Evolutionary conservation across 2,797 vertebrate genomes (phyloP).

Genomic region (Parotocinclus haroldoi): DNA sequence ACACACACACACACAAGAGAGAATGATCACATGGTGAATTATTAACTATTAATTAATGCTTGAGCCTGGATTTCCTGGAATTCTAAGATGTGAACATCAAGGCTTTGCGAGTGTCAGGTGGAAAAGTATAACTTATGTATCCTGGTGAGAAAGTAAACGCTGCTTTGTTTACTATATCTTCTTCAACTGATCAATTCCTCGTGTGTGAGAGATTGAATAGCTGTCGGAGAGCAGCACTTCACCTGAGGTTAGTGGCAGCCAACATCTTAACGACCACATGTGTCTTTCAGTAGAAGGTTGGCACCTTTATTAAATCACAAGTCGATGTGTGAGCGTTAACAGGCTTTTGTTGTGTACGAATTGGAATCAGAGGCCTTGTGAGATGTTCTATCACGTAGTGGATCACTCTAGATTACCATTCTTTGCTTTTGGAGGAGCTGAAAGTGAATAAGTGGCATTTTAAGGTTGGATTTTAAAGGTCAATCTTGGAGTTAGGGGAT

Average conservation of each 20-base stretch:
- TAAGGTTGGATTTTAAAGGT: neutral
- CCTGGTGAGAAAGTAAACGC: no score
- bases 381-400: neutral
- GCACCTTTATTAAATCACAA: constrained; percentile 35
- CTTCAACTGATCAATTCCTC: constrained; percentile 32
- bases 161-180: neutral
- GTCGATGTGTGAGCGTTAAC: neutral
- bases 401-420: neutral
- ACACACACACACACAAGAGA: no score
- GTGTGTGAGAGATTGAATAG: constrained; percentile 25
- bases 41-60: no score
- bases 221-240: constrained; percentile 17
- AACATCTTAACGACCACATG: constrained; percentile 14
- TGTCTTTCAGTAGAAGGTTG: constrained; percentile 28
- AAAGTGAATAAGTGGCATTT: neutral
- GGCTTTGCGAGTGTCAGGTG: no score
- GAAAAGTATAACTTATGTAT: no score
- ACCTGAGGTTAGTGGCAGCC: constrained; percentile 15
- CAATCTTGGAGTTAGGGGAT: neutral
- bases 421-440: constrained; percentile 1
- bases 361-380: neutral
- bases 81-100: no score
- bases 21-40: no score
- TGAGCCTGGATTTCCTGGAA: no score
- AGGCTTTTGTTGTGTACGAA: neutral